Base-by-base conservation (phyloP, 1,140 invertebrate genomes). In the Nixonia krombeini region DNA sequence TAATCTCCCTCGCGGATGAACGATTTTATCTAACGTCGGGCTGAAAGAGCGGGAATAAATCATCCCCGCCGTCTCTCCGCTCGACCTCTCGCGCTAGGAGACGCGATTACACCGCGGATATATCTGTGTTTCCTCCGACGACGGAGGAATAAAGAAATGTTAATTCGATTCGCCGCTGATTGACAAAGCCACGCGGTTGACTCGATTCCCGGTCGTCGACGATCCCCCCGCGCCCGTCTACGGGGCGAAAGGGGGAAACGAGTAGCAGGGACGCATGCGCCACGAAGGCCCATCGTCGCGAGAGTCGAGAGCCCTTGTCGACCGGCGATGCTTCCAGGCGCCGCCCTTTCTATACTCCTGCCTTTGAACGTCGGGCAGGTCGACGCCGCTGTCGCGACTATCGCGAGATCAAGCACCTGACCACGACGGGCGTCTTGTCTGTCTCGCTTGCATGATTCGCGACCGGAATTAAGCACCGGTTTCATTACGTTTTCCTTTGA, bases 151-250 rank as follows among this genome's bases (percentile, higher is more conserved):
- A 59, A 62, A 64, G 59, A 70, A 70, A 70, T 50, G 66, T 61
- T 70, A 70, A 70, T 70, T 64, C 52, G 50, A 70, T 70, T 59
- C 46, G 37, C 38, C 33, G 59, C 50, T 70, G 66, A 70, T 70
- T 70, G 66, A 70, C 66, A 70, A 70, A 70, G 59, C 66, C 66
- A 51, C 66, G 66, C 64, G 41, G 59, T 59, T 69, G 57, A 69
- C 66, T 69, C 66, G 63, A 70, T 70, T 69, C 55, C 35, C 59
- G 49, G n/a, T n/a, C n/a, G n/a, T n/a, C n/a, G n/a, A n/a, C n/a
- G n/a, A n/a, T n/a, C n/a, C n/a, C n/a, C n/a, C n/a, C n/a, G n/a
- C n/a, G n/a, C n/a, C n/a, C n/a, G n/a, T n/a, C n/a, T n/a, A 47
- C 29, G 45, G 45, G 58, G 45, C 50, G 50, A n/a, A n/a, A n/a